Conservation (phyloP, 2,888 invertebrate genomes). For the Netelia melanura region DNA sequence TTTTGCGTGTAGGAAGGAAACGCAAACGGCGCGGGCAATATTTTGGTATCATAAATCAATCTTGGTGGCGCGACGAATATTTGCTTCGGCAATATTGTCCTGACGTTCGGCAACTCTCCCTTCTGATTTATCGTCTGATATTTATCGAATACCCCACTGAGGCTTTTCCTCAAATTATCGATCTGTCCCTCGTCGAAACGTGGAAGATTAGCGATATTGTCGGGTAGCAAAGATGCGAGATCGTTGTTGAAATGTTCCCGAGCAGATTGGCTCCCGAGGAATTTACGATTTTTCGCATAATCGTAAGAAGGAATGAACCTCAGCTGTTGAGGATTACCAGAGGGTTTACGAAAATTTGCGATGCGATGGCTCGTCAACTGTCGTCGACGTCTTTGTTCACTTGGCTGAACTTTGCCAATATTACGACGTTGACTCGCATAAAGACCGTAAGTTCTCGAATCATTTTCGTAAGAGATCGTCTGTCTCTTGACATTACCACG, state of each 20-base stretch:
- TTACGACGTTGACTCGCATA: background rate
- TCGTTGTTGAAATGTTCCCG: slow-evolving; percentile 6
- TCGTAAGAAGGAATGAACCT: slow-evolving; percentile 58
- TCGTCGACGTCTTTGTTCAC: slow-evolving; percentile 33
- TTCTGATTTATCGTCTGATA: background rate
- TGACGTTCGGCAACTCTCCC: slow-evolving; percentile 64
- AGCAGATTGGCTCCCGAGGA: background rate
- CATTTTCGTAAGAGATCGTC: slow-evolving; percentile 3
- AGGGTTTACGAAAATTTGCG: background rate
- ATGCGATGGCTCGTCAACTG: background rate
- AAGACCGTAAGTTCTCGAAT: background rate
- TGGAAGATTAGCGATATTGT: slow-evolving; percentile 39
- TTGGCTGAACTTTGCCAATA: background rate
- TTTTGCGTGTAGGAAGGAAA: slow-evolving; percentile 25
- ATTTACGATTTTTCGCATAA: slow-evolving; percentile 17
- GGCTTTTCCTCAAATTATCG: slow-evolving; percentile 54
- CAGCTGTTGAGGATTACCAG: slow-evolving; percentile 35
- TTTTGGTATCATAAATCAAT: slow-evolving; percentile 72
- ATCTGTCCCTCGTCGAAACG: slow-evolving; percentile 58
- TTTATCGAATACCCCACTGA: slow-evolving; percentile 67
- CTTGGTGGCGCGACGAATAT: slow-evolving; percentile 72
- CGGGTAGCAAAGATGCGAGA: background rate
- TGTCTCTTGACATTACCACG: slow-evolving; percentile 45
- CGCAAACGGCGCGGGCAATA: slow-evolving; percentile 70
- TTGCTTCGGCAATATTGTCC: slow-evolving; percentile 67